Percentiles rank a stretch among this genome's conserved stretches.
phyloP scores from a whole-genome alignment of 2,113 vertebrate genomes.

The Columba livia region DNA sequence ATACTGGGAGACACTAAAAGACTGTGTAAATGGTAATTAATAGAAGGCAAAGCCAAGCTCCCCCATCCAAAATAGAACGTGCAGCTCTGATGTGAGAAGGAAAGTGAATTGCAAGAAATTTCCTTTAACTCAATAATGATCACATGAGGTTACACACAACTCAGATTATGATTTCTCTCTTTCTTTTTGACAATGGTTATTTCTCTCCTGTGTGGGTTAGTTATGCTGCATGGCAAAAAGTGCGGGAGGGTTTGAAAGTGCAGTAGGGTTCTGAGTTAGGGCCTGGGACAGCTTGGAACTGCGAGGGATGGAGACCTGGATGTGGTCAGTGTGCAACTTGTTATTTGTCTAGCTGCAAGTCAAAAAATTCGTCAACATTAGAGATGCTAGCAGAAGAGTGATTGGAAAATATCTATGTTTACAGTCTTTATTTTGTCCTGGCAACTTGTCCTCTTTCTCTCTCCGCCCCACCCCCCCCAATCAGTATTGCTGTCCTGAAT shows the following conservation, averaged over 20 bases:
- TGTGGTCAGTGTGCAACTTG: not conserved
- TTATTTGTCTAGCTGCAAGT: not conserved
- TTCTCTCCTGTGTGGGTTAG: not conserved
- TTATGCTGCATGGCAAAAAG: not conserved
- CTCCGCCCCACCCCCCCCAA: no score
- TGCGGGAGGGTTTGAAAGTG: not conserved
- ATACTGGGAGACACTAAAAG: not conserved
- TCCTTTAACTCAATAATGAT: not conserved
- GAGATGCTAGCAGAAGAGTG: not conserved
- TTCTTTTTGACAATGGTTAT: not conserved
- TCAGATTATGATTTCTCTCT: not conserved
- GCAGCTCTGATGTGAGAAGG: not conserved
- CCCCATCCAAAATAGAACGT: not conserved
- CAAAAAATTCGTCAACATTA: rapidly evolving
- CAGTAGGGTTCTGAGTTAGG: not conserved
- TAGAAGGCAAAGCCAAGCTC: not conserved
- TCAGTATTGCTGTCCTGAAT: not conserved
- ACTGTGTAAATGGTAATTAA: not conserved
- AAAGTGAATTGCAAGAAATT: not conserved
- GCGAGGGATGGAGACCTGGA: not conserved
- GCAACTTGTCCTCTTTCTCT: not conserved
- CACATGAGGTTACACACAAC: not conserved
- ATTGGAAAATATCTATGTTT: not conserved
- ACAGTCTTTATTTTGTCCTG: not conserved
- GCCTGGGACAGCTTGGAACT: not conserved